Conservation (phyloP, 2,797 vertebrate species). For the Thalassophryne amazonica region DNA sequence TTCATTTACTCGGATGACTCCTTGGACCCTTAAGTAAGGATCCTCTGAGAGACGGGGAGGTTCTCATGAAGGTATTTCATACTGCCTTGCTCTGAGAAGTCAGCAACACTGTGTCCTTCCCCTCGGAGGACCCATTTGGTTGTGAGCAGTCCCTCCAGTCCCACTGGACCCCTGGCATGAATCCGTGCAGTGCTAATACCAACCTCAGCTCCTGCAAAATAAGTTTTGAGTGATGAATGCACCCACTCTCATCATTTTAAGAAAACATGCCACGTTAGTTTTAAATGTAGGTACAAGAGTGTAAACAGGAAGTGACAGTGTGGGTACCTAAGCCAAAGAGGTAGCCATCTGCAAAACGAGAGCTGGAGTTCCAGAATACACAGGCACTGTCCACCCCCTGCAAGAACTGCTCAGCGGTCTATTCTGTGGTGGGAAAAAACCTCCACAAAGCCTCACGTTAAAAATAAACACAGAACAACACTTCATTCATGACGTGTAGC, state of each 20-base stretch:
- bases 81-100: slow-evolving; percentile 94
- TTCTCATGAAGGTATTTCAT: slow-evolving; percentile 94
- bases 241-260: no score
- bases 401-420: slow-evolving; percentile 91
- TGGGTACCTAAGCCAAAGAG: slow-evolving; percentile 90
- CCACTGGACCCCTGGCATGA: slow-evolving; percentile 94
- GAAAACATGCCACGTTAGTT: no score
- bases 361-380: slow-evolving; percentile 95
- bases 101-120: slow-evolving; percentile 89
- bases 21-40: slow-evolving; percentile 46
- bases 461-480: no score
- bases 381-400: slow-evolving; percentile 96
- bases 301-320: neutral
- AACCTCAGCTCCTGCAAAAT: slow-evolving; percentile 89
- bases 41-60: slow-evolving; percentile 83
- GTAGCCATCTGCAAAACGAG: slow-evolving; percentile 93
- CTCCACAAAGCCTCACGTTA: no score
- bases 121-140: slow-evolving; percentile 95
- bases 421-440: slow-evolving; percentile 64
- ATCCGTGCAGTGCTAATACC: slow-evolving; percentile 96
- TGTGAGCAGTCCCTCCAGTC: slow-evolving; percentile 93
- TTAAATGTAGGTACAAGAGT: no score
- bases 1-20: no score
- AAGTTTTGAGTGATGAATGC: no score
- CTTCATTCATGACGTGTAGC: no score